Conservation (phyloP, 2,888 invertebrate species). For the Epinotia ramella region DNA sequence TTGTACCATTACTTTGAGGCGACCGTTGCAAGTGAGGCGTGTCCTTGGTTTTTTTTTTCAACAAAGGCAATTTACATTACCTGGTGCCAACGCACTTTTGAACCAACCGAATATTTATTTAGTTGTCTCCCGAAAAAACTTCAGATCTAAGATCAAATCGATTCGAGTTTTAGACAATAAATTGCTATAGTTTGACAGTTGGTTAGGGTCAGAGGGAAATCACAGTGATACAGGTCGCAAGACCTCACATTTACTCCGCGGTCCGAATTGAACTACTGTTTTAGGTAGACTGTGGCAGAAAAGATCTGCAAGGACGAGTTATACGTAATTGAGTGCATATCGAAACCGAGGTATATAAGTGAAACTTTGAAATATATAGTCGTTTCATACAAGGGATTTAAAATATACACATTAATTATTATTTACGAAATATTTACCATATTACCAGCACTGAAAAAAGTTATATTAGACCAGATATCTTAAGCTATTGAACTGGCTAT, state of each 20-base stretch:
- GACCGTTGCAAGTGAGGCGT: background rate
- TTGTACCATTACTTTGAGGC: background rate
- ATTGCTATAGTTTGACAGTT: slow-evolving; percentile 37
- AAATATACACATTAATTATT: slow-evolving; percentile 2
- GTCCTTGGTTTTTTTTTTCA: background rate
- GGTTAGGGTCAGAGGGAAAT: slow-evolving; percentile 47
- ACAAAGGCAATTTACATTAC: background rate
- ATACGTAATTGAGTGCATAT: background rate
- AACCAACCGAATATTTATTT: background rate
- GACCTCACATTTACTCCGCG: slow-evolving; percentile 41
- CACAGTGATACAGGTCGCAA: slow-evolving; percentile 54
- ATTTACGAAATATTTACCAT: background rate
- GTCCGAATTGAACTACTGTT: slow-evolving; percentile 41
- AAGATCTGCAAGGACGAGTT: background rate
- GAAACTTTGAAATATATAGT: slow-evolving; percentile 4
- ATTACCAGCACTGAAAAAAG: background rate
- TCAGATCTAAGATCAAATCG: slow-evolving; percentile 7
- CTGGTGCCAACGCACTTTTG: background rate
- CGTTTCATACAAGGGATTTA: background rate
- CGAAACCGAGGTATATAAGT: background rate
- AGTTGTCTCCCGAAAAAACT: slow-evolving; percentile 4
- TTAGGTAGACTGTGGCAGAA: slow-evolving; percentile 10
- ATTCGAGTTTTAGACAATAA: slow-evolving; percentile 37
- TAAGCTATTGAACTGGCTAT: too few relatives aligned
- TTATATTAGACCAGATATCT: background rate